Base-by-base conservation (phyloP, 2,113 vertebrate species). In the Dipodomys merriami region DNA sequence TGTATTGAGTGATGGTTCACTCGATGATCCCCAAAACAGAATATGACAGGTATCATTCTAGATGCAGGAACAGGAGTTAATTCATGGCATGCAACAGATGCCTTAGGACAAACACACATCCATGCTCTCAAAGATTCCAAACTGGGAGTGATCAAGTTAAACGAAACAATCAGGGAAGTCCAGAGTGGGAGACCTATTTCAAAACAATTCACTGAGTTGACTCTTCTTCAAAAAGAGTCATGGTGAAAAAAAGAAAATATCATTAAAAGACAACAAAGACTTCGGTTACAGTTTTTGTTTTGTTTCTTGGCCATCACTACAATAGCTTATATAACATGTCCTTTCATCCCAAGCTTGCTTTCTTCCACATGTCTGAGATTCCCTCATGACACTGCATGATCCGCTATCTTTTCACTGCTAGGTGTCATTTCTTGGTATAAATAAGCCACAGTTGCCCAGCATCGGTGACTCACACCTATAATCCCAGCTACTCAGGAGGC, bases 141-240 rank as follows among this genome's bases (percentile, higher is more conserved):
- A 33, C 67, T 79, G 6, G 7, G 15, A 88, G 95, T 35, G 6
- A 67, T 78, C 7, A 46, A 67, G 2, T 68, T 82, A 91, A 84
- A 39, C 22, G 11, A 93, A 77, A 83, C 57, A 69, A 91, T 33
- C 65, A 82, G 33, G 91, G 13, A 87, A 79, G 86, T 91, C 15
- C 3, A 57, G 60, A 88, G 79, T 39, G 1, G n/a, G 18, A 60
- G 18, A 53, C 7, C 39, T 46, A 78, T 64, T 68, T 57, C 57
- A 88, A 78, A 90, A 91, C 23, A 83, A 64, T 5, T 90, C 49
- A 69, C 20, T 33, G 49, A 2, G 4, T 83, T 57, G 16, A 10
- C 12, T 57, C 53, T 12, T 53, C 22, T 80, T 74, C 10, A 64
- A 35, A 86, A 81, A 76, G 35, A 91, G 13, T 30, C 23, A 68